phyloP scores from a whole-genome alignment of 2,797 vertebrate species.

The Argentina silus region DNA sequence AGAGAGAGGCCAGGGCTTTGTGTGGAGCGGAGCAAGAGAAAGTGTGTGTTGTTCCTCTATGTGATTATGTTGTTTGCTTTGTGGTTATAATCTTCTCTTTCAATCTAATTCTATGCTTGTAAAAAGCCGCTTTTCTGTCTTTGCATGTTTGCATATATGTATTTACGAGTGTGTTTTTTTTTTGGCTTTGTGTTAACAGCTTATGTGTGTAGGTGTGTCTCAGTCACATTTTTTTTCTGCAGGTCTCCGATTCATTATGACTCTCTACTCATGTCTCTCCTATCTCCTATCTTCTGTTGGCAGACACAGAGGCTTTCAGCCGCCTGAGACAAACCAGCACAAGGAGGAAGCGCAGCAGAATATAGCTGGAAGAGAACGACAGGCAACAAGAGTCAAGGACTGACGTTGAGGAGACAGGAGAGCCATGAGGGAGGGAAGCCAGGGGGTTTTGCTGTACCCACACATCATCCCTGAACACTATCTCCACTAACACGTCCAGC shows the following conservation, averaged over 20 bases:
- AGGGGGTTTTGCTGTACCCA: conserved; percentile 57
- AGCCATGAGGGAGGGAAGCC: conserved; percentile 75
- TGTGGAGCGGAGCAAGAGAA: background rate
- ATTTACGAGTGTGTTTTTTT: conserved; percentile 1
- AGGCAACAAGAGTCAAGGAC: conserved; percentile 43
- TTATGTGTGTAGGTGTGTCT: no score
- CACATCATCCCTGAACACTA: conserved; percentile 55
- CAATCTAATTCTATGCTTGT: conserved; percentile 12
- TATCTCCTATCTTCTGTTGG: conserved; percentile 52
- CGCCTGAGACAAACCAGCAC: conserved; percentile 46
- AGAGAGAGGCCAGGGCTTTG: background rate
- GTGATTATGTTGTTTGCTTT: background rate
- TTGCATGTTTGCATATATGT: conserved; percentile 3
- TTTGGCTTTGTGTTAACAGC: background rate
- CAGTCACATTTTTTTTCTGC: no score
- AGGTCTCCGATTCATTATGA: conserved; percentile 19
- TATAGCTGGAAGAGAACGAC: conserved; percentile 37
- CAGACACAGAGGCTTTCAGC: conserved; percentile 58
- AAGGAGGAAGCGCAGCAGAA: conserved; percentile 41
- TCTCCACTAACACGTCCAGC: conserved; percentile 53
- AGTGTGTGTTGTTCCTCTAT: background rate
- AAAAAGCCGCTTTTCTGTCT: background rate
- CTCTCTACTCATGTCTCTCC: conserved; percentile 40
- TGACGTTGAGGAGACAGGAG: conserved; percentile 50
- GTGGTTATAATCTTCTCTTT: background rate